Evolutionary conservation across 1,140 invertebrate genomes (phyloP), one percentile per base, ranked within the genome.

Genomic region (Episyrphus balteatus): DNA sequence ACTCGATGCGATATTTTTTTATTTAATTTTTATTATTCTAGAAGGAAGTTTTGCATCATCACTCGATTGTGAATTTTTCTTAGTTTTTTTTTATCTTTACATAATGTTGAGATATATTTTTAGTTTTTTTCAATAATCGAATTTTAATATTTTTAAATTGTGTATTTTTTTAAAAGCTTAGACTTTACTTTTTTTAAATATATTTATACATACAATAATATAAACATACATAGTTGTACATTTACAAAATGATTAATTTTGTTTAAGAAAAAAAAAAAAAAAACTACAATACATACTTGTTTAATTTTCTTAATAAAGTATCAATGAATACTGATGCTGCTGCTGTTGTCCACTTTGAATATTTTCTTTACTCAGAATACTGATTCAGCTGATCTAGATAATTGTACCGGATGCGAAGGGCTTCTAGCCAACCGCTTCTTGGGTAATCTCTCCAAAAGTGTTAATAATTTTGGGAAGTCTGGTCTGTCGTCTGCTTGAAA

Each of bases 371-470:
- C 13, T 60, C 55, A 92, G 75, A 92, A 92, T 56, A 92, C 88
- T 42, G 88, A 91, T 75, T 93, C 88, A 18, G 90, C 89, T 33
- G 90, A 93, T 54, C 89, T 80, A 26, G 88, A 92, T 53, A 94
- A 76, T 68, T 95, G 90, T 56, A 93, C 84, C 15, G 94, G 95
- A 80, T 98, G 94, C 48, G 94, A 98, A 49, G 96, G 96, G 70
- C 91, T 96, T 50, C 96, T 82, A 15, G 91, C 88, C 49, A 99
- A 79, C 47, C 92, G 79, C 75, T 97, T 97, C 63, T 89, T 88
- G 41, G 92, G 92, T 57, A 99, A 74, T 63, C 86, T 85, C 61
- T 95, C 87, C 49, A 99, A 76, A 39, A 84, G 84, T 49, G 83
- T 84, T 48, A 92, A 75, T 34, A 98, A 73, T 50, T 81, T 79